phyloP scores from a whole-genome alignment of 2,113 vertebrate species.

The Numida meleagris region DNA sequence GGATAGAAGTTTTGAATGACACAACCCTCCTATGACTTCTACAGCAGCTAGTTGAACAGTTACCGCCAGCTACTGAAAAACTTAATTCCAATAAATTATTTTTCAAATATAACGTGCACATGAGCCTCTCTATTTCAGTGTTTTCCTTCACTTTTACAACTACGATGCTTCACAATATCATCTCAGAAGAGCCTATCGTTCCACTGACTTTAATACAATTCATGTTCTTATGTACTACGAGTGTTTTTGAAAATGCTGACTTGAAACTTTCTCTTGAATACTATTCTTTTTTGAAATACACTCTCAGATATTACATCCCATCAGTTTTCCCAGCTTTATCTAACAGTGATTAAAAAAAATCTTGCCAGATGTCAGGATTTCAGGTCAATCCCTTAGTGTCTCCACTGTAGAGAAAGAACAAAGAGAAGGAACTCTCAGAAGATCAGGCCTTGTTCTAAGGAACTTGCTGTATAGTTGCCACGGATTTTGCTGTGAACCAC shows the following conservation, averaged over 20 bases:
- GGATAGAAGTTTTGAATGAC: neutral
- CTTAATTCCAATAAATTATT: neutral
- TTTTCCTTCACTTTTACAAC: neutral
- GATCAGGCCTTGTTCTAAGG: neutral
- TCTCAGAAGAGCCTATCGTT: neutral
- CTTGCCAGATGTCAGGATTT: neutral
- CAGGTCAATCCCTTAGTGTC: neutral
- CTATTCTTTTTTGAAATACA: neutral
- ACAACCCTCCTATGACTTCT: neutral
- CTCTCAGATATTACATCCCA: neutral
- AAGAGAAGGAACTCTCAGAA: neutral
- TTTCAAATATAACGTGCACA: neutral
- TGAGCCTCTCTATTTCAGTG: neutral
- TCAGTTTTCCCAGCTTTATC: conserved; percentile 10
- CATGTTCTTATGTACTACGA: neutral
- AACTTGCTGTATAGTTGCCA: neutral
- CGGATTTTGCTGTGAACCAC: neutral
- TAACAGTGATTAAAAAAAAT: neutral
- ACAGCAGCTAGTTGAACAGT: neutral
- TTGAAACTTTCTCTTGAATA: conserved; percentile 30
- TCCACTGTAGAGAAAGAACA: neutral
- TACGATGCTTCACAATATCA: neutral
- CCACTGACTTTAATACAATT: neutral
- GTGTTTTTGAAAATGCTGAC: conserved; percentile 16
- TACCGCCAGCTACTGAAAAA: neutral